phyloP scores from a whole-genome alignment of 2,888 invertebrate species.

The Xestia c-nigrum region DNA sequence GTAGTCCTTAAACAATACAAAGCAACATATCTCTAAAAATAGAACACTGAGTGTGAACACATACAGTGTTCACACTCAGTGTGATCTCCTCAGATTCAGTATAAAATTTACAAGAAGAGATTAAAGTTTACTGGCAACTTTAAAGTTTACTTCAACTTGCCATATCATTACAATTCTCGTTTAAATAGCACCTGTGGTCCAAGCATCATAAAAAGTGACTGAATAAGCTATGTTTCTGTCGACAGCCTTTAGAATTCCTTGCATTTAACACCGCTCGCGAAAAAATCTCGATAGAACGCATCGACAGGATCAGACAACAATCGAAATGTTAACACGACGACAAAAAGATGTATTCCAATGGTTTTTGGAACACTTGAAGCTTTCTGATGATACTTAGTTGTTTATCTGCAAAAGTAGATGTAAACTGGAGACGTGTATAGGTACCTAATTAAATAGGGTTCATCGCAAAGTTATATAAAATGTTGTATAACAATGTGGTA shows the following conservation, averaged over 20 bases:
- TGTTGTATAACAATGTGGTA: too few relatives aligned
- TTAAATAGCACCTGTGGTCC: constrained; percentile 55
- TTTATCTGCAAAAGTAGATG: constrained; percentile 35
- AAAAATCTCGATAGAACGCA: constrained; percentile 75
- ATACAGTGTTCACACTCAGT: too few relatives aligned
- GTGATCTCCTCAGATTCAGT: constrained; percentile 15
- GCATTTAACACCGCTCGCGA: constrained; percentile 79
- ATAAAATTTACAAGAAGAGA: not conserved
- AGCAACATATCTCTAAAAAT: constrained; percentile 26
- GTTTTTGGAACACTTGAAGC: constrained; percentile 57
- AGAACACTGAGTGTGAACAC: constrained; percentile 16
- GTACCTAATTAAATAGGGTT: not conserved
- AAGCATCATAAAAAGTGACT: constrained; percentile 53
- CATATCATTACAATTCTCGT: constrained; percentile 29
- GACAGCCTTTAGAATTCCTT: constrained; percentile 77
- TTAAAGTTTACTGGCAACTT: constrained; percentile 3
- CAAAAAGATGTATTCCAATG: constrained; percentile 71
- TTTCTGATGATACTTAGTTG: constrained; percentile 44
- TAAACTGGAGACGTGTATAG: constrained; percentile 8
- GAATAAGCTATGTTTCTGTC: constrained; percentile 66
- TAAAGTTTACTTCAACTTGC: constrained; percentile 2
- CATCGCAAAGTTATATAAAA: not conserved
- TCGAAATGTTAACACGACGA: constrained; percentile 84
- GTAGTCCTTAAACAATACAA: constrained; percentile 35
- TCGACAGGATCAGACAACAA: constrained; percentile 83